Percentiles rank a stretch among this genome's conserved stretches.
Evolutionary conservation across 2,113 vertebrate species (phyloP).

Genomic region (Tretioscincus oriximinensis): DNA sequence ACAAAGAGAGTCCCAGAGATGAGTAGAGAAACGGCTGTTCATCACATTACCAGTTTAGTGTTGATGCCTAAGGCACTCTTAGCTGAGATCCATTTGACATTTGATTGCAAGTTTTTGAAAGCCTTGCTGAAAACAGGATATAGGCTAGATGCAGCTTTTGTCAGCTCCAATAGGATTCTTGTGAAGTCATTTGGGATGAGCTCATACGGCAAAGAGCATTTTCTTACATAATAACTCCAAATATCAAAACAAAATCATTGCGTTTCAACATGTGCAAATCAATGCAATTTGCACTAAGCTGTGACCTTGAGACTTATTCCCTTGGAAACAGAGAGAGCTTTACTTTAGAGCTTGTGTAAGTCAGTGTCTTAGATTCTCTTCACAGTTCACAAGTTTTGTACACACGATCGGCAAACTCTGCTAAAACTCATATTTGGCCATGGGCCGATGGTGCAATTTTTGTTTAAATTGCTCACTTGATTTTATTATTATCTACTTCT

Average conservation of each 20-base stretch:
- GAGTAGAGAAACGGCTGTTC: neutral
- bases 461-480: too few species aligned
- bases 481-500: too few species aligned
- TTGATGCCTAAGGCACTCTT: neutral
- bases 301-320: constrained; percentile 8
- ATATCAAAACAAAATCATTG: neutral
- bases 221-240: neutral
- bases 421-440: too few species aligned
- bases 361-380: constrained; percentile 35
- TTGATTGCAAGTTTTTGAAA: neutral
- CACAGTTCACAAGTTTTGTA: too few species aligned
- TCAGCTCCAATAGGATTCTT: neutral
- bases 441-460: too few species aligned
- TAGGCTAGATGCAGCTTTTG: neutral
- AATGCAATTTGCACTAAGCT: neutral
- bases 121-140: neutral
- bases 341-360: constrained; percentile 45
- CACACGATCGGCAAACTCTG: too few species aligned
- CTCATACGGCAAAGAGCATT: neutral
- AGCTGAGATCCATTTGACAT: neutral
- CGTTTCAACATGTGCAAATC: constrained; percentile 25
- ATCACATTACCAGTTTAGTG: neutral
- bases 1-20: neutral
- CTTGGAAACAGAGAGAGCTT: constrained; percentile 24
- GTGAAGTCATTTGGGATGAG: neutral